Base-by-base conservation (phyloP, 2,888 invertebrate species). In the Microplitis deprimator region DNA sequence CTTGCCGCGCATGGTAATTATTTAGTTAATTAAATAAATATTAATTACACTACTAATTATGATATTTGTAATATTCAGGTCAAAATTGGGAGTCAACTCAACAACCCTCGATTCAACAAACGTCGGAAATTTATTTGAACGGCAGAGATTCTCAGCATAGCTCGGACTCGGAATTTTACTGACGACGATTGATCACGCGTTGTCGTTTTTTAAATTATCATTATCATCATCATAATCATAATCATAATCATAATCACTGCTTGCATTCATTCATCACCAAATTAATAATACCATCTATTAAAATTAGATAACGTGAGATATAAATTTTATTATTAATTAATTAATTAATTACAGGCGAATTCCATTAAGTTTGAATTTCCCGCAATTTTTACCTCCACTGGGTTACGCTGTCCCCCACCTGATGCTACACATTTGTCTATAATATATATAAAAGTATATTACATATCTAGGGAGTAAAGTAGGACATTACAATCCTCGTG, bases 1-100 rank as follows among this genome's bases (percentile, higher is more conserved):
- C 86, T 92, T 6, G 84, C 87, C n/a, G 86, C 87, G 8, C 87
- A 87, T n/a, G 87, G 87, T 87, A 79, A 39, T 68, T 70, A 68
- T 62, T 38, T 67, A 40, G 17, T 64, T 29, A 73, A 39, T 61
- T 50, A 29, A 38, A n/a, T 71, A 41, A n/a, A n/a, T 50, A 7
- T n/a, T 73, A 7, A 39, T 60, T 20, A 38, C 64, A 6, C 62
- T n/a, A 40, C 13, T 70, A 38, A 67, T 40, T 65, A 29, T 40
- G 59, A 13, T 68, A 1, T 41, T 38, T 16, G 7, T 61, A 64
- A 39, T 13, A 64, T 39, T 4, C 64, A 87, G 87, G 86, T 38
- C 84, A 86, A 79, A 86, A 84, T 72, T 87, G 83, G 74, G 85
- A 87, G 80, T 79, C 84, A 3, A 76, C 84, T 8, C 85, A 87